Evolutionary conservation across 1,140 invertebrate genomes (phyloP), one percentile per base, ranked within the genome.

Genomic region (Aphaenogaster ashmeadi): DNA sequence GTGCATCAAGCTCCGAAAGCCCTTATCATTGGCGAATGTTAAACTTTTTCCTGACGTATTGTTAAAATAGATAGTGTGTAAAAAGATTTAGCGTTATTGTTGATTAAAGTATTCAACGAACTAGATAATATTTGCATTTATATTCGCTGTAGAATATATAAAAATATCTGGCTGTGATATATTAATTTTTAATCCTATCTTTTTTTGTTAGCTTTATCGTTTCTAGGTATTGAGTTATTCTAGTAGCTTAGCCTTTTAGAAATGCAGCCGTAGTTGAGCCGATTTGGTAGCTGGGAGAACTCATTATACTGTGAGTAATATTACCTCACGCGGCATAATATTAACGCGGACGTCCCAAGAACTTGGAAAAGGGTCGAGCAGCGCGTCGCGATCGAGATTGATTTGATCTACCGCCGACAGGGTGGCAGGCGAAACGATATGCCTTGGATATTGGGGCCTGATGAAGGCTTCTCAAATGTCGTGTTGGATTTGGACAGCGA

Each of bases 381-480:
- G 8, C 60, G 64, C 67, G 50, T 58, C 86, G 44, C 58, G 87
- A 80, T 77, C 87, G 81, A 86, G 66, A 80, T 91, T 86, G 83
- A 90, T 91, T 86, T 87, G 84, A 87, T 89, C 62, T 69, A 60
- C 83, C 50, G 62, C 69, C 36, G 87, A 81, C 54, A 75, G 83
- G 80, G 69, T 86, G 84, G 44, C 69, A 62, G 56, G 60, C 56
- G 44, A 77, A 71, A 79, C 88, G 72, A 58, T 83, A 69, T 36
- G 74, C 69, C 56, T 78, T 87, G 77, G 78, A 91, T 83, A 91
- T 90, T 79, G 77, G 81, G 52, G 56, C 66, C 50, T 84, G 87
- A 91, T 79, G 89, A 91, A 87, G 89, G 89, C 89, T 91, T 91
- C 89, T 91, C 87, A 78, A 41, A 86, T 91, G 87, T 90, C 86